Conservation (phyloP, 2,888 invertebrate species). For the Synergus laeviventris region DNA sequence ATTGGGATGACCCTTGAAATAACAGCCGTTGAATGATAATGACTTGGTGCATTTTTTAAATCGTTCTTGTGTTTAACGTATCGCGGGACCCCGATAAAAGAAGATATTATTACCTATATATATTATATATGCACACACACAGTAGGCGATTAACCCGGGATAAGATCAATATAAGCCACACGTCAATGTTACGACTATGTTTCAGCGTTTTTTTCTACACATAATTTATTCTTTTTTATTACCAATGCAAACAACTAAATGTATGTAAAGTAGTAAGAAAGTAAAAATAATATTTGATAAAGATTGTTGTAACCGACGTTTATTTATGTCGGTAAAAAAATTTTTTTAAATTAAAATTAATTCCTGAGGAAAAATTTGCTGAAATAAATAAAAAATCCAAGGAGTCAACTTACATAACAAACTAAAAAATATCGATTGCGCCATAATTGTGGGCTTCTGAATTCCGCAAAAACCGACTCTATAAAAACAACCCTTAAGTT, state of each 20-base stretch:
- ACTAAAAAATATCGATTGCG: no score
- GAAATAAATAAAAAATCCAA: background rate
- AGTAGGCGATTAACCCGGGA: background rate
- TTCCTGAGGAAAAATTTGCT: background rate
- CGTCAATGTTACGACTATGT: background rate
- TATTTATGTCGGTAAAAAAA: no score
- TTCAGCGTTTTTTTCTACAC: background rate
- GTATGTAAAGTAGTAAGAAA: no score
- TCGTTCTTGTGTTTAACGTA: slow-evolving; percentile 19
- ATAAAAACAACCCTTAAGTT: no score
- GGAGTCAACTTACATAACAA: no score
- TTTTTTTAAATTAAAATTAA: no score
- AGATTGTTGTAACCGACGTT: no score
- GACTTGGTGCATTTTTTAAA: slow-evolving; percentile 29
- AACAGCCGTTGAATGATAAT: slow-evolving; percentile 25
- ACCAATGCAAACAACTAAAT: no score
- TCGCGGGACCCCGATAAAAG: slow-evolving; percentile 26
- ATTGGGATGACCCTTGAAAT: slow-evolving; percentile 8
- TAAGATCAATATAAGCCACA: background rate
- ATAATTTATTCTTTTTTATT: background rate
- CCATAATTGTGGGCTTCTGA: no score
- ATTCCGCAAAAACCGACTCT: no score
- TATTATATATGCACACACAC: background rate
- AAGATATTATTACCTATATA: background rate
- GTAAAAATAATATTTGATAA: no score